Conservation (phyloP, 2,113 vertebrate species). For the Notechis scutatus region DNA sequence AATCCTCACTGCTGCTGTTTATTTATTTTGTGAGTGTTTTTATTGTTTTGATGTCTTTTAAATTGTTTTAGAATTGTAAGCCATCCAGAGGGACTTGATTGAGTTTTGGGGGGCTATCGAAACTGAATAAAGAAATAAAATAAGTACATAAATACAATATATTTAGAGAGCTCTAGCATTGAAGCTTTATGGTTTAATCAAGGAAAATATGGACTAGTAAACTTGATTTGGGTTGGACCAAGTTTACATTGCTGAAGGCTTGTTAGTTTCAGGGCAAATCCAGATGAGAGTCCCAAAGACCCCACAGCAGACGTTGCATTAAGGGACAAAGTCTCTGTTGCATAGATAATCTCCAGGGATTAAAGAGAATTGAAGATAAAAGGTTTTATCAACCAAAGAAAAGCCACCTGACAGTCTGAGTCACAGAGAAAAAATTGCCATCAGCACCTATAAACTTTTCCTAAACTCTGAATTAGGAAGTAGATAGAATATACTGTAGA, state of each 20-base stretch:
- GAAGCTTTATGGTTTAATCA: neutral
- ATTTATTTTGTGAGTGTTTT: neutral
- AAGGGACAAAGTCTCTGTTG: neutral
- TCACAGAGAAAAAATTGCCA: neutral
- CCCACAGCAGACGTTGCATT: neutral
- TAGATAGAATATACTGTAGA: neutral
- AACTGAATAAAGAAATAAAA: neutral
- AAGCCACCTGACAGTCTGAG: neutral
- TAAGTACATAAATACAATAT: neutral
- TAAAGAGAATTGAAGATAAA: neutral
- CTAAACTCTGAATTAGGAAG: neutral
- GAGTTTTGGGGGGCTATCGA: neutral
- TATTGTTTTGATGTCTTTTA: neutral
- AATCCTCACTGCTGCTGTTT: neutral
- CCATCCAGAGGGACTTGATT: neutral
- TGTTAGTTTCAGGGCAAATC: neutral
- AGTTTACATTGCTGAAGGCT: neutral
- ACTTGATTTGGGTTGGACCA: neutral
- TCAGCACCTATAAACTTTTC: neutral
- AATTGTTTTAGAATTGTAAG: neutral
- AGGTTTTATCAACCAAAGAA: neutral
- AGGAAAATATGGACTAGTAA: neutral
- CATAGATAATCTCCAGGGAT: neutral
- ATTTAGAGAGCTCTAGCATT: neutral
- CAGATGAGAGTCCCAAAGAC: neutral